Evolutionary conservation across 2,797 vertebrate genomes (phyloP), one percentile per base, ranked within the genome.

Genomic region (Malacoraja senta): DNA sequence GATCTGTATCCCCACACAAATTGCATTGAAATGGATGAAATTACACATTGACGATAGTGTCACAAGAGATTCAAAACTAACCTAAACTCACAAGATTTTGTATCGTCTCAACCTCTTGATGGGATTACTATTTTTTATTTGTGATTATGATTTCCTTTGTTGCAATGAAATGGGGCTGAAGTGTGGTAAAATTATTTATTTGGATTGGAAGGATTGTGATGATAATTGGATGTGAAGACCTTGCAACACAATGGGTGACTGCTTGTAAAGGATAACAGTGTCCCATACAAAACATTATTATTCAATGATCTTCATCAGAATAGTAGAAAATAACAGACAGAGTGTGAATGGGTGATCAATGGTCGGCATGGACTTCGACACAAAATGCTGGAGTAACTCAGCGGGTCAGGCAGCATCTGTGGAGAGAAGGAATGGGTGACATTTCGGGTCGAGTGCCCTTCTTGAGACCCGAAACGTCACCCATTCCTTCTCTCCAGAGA

Each of bases 1-100:
- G 83, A 86, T 86, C 58, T 86, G 58, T 63, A 86, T 86, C 83
- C 26, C 83, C 83, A 86, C 26, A 86, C 63, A 58, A 86, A 86
- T 63, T 63, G 83, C 58, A 63, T 86, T n/a, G 83, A 86, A 86
- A 63, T 86, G 61, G 83, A 63, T 86, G 29, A 29, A 63, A 63
- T 32, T 3, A 6, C 83, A 86, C 29, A 86, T 86, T 63, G 29
- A 61, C 63, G 58, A 58, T 29, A 86, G 29, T 63, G 58, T 63
- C 83, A 86, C 21, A 17, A 44, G 79, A 38, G 35, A 63, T 32
- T 86, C 29, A 86, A 29, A 86, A 63, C 53, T 29, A 17, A 17
- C 58, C 10, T n/a, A 58, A n/a, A 86, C 6, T 58, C 24, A 58
- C 10, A 63, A 86, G n/a, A 13, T 61, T 86, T n/a, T 58, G 83